Base-by-base conservation (phyloP, 2,888 invertebrate genomes). In the Sphaerophoria rueppellii region DNA sequence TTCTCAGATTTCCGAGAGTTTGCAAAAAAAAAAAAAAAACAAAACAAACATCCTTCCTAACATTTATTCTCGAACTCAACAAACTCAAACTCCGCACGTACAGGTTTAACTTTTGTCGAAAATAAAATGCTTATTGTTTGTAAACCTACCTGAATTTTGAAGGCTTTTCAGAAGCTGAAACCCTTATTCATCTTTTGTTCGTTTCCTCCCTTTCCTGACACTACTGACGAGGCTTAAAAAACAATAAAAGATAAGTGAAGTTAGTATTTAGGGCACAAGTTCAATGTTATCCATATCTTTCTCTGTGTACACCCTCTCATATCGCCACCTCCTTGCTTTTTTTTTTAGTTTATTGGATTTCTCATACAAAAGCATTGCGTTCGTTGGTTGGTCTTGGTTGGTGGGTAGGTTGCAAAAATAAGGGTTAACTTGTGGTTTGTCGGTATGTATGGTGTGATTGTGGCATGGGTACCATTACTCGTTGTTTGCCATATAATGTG, bases 181-280 rank as follows among this genome's bases (percentile, higher is more conserved):
- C 73, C 70, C 69, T 74, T 69, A 77, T 82, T 61, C 78, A 69
- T 77, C 60, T 74, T 63, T 67, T 37, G 32, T 60, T 58, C 58
- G 65, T 81, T 57, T 6, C 40, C 52, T 35, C 58, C 6, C 11
- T 24, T 16, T 37, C 35, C 14, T 35, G 48, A 24, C 34, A 16
- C 34, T 32, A 54, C 35, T 46, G 46, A 46, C 35, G 32, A 7
- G 40, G 34, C 40, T n/a, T 32, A 70, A 61, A 61, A 54, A 77
- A 81, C 81, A 81, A 85, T 81, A 77, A 81, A 80, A 76, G 85
- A 85, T 85, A 85, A 85, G 85, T 81, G 72, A 85, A 77, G 72
- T 69, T 65, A 77, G 81, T 73, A 85, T 85, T 85, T 81, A 85
- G 81, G 85, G 81, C 85, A 85, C 81, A 85, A 77, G 85, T 85